These are phyloP conservation scores for Apis cerana DNA, from an alignment of 1,140 invertebrate species.

Conservation along the genomic window DNA sequence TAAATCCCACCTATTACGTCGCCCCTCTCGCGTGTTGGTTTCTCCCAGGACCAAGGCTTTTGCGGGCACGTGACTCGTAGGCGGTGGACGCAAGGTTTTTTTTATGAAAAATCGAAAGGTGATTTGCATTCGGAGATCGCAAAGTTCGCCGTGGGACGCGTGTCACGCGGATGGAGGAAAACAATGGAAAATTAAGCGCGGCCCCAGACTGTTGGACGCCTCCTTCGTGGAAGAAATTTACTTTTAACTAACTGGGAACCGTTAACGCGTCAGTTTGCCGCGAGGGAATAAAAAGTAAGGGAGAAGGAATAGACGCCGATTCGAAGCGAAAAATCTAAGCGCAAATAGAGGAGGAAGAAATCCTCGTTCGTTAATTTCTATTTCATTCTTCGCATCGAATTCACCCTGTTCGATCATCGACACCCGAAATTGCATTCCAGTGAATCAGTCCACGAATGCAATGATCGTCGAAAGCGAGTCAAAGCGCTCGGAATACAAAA, in stretches of 20 bases:
- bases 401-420: too few species aligned
- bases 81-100: constrained; percentile 13
- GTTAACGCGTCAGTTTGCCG: too few species aligned
- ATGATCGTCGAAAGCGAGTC: neutral
- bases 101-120: constrained; percentile 28
- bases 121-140: constrained; percentile 42
- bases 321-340: too few species aligned
- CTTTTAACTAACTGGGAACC: neutral
- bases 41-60: constrained; percentile 27
- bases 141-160: constrained; percentile 27
- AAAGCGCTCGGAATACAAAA: neutral
- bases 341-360: too few species aligned
- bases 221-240: too few species aligned
- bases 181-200: constrained; percentile 24
- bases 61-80: constrained; percentile 57
- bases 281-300: too few species aligned
- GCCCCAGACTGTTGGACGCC: constrained; percentile 5
- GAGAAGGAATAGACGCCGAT: too few species aligned
- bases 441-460: neutral
- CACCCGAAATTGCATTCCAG: neutral
- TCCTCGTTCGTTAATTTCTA: too few species aligned
- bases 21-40: constrained; percentile 30
- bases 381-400: too few species aligned
- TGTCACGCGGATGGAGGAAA: neutral
- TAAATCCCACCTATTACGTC: constrained; percentile 69